Evolutionary conservation across 2,888 invertebrate species (phyloP).

Genomic region (Dolichomitus sp.): DNA sequence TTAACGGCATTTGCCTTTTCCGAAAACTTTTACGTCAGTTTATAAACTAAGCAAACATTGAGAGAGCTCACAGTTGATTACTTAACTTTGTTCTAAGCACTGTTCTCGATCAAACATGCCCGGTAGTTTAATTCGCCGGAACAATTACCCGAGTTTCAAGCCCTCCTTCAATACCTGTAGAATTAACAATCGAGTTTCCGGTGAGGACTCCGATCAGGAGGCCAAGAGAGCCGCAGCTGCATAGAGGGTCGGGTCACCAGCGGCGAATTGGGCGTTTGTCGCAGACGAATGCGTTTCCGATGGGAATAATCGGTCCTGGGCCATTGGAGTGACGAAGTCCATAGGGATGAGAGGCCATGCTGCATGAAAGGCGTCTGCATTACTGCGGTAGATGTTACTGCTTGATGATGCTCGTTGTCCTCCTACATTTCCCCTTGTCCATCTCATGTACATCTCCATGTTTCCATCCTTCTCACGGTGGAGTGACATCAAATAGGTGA

Average conservation of each 20-base stretch:
- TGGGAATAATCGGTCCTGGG: slow-evolving; percentile 61
- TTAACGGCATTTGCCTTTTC: neutral
- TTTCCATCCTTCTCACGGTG: neutral
- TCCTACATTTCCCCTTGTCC: slow-evolving; percentile 22
- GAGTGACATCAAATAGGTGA: neutral
- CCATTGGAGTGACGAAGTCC: slow-evolving; percentile 29
- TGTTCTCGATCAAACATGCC: slow-evolving; percentile 32
- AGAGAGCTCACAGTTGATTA: slow-evolving; percentile 10
- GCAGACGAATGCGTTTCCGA: slow-evolving; percentile 66
- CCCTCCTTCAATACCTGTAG: slow-evolving; percentile 57
- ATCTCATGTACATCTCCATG: slow-evolving; percentile 9
- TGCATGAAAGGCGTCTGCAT: slow-evolving; percentile 53
- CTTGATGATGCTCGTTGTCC: slow-evolving; percentile 41
- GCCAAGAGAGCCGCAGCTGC: slow-evolving; percentile 56
- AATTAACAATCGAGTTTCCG: slow-evolving; percentile 61
- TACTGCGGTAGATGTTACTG: slow-evolving; percentile 37
- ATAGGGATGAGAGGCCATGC: slow-evolving; percentile 7
- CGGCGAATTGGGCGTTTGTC: slow-evolving; percentile 66
- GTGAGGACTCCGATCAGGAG: slow-evolving; percentile 56
- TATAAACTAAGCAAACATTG: neutral
- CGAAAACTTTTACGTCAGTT: neutral
- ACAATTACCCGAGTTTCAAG: slow-evolving; percentile 63
- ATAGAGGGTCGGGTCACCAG: slow-evolving; percentile 33
- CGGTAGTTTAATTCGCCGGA: slow-evolving; percentile 56
- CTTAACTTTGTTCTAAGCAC: slow-evolving; percentile 14